These are phyloP conservation scores for Meiosimyza platycephala DNA, from an alignment of 2,888 invertebrate species.

Conservation along the genomic window DNA sequence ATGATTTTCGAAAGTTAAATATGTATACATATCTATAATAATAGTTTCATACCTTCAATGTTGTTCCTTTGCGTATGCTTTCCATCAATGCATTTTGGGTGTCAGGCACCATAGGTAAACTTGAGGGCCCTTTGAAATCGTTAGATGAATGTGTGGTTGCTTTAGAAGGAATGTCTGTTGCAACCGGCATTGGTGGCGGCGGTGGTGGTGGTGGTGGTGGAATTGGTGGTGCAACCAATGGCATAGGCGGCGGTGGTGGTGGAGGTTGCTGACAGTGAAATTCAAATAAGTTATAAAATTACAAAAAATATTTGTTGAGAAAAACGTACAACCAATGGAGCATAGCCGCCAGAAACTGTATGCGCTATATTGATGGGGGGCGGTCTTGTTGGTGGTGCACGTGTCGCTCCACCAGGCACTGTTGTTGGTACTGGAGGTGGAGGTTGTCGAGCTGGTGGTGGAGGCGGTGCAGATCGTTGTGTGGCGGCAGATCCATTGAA, in stretches of 20 bases:
- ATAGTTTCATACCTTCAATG: constrained; percentile 73
- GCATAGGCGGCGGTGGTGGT: constrained; percentile 65
- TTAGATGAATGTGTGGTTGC: constrained; percentile 52
- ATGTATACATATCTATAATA: neutral
- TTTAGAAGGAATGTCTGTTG: constrained; percentile 56
- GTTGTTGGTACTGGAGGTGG: constrained; percentile 75
- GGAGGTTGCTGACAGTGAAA: constrained; percentile 47
- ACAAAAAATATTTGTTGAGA: neutral
- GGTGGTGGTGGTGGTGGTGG: constrained; percentile 66
- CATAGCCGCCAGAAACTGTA: constrained; percentile 52
- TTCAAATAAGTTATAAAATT: neutral
- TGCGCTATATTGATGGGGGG: constrained; percentile 59
- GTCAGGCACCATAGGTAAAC: constrained; percentile 68
- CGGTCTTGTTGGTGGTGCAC: constrained; percentile 65
- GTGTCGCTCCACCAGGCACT: constrained; percentile 60
- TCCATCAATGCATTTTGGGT: constrained; percentile 81
- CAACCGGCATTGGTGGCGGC: constrained; percentile 61
- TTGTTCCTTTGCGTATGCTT: constrained; percentile 83
- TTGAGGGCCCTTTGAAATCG: constrained; percentile 52
- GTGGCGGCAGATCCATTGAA: constrained; percentile 57
- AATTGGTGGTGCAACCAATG: constrained; percentile 67
- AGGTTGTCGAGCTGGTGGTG: constrained; percentile 70
- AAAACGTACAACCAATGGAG: constrained; percentile 49
- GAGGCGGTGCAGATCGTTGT: constrained; percentile 66
- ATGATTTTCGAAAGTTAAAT: neutral